Evolutionary conservation across 2,888 invertebrate species (phyloP), one percentile per base, ranked within the genome.

Genomic region (Lypha dubia): DNA sequence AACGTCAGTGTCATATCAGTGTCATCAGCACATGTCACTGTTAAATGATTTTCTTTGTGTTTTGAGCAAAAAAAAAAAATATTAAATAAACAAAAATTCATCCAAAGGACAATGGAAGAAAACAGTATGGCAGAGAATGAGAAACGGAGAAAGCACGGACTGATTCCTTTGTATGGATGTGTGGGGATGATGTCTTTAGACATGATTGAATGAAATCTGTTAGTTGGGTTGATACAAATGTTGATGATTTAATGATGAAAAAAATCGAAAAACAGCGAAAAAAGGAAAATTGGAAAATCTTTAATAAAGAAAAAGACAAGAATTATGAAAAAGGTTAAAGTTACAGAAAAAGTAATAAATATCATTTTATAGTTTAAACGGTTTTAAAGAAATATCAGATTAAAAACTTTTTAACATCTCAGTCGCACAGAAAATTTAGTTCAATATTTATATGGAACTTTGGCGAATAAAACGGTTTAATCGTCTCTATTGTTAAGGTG

Each of bases 21-120:
- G 84, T 81, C 84, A 84, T 84, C 84, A 84, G 84, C 84, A 84
- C 84, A 84, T 84, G 84, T 84, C 79, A 81, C 77, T 84, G 77
- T 77, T 74, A 81, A 84, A 84, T 84, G 71, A 84, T 84, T 84
- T 84, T 81, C 81, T 67, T 73, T 83, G 44, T 60, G 13, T 62
- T 46, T 38, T 15, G 32, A 70, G 20, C 56, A 60, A 81, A 58
- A 65, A 67, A 67, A 32, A 51, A 41, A 51, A 41, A n/a, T n/a
- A n/a, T n/a, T 9, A 35, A 35, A 7, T 35, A 7, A 8, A 44
- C 24, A 6, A 22, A 62, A 58, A n/a, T 41, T 60, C 71, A 63
- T 60, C 49, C 68, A 63, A 46, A 83, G 79, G 79, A 79, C 68
- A 67, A 67, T 32, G 41, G 41, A 58, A 51, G 24, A 17, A 38